Base-by-base conservation (phyloP, 1,140 invertebrate genomes). In the Scaptomyza graminum region DNA sequence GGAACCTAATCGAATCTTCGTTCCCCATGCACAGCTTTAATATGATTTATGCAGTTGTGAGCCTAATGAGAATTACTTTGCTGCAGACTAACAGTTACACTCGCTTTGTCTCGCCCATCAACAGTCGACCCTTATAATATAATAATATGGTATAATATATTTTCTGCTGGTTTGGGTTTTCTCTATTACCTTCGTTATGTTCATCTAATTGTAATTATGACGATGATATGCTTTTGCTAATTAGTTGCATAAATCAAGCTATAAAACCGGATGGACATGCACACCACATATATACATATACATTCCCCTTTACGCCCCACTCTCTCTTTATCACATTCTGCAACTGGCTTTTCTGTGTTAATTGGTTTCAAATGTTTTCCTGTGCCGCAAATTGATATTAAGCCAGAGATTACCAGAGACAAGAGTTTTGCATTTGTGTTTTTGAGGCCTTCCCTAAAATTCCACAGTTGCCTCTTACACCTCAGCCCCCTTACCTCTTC, bases 231-330 rank as follows among this genome's bases (percentile, higher is more conserved):
- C 63, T 57, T 52, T 1, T 69, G 57, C 78, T 82, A 87, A 87
- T 87, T 87, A 87, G 83, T 82, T 82, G 79, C 83, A 82, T 88
- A 79, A 82, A 82, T 82, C 75, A 88, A 55, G 71, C 71, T 59
- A 67, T 87, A 75, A 82, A 62, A 16, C 82, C 82, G 78, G 78
- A 79, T 69, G 63, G 22, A 28, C 44, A 50, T 61, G 4, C 34
- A 16, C 37, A n/a, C 37, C 34, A n/a, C n/a, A n/a, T n/a, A n/a
- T n/a, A n/a, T n/a, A n/a, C n/a, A n/a, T n/a, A n/a, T n/a, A n/a
- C n/a, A n/a, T n/a, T n/a, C n/a, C n/a, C n/a, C n/a, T n/a, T n/a
- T n/a, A n/a, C n/a, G n/a, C n/a, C n/a, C n/a, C n/a, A n/a, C n/a
- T 11, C n/a, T 1, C 31, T 34, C n/a, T 12, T 15, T 22, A 13